Conservation (phyloP, 35 echinoderm and acorn worm species). For the Holothuria glaberrima region DNA sequence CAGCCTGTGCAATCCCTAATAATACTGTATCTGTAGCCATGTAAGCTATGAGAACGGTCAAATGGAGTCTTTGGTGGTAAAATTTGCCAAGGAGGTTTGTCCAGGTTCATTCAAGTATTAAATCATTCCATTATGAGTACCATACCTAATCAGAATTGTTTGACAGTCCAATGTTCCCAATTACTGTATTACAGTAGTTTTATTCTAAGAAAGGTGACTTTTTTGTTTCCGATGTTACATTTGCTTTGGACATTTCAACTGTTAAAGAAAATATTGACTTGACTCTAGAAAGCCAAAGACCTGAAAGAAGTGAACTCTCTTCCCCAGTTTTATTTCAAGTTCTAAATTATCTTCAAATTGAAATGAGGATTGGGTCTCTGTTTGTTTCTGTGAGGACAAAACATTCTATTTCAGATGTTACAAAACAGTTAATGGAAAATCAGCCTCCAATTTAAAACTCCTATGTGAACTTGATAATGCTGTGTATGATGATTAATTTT, state of each 20-base stretch:
- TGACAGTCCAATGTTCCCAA: too few species aligned
- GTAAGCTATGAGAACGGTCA: too few species aligned
- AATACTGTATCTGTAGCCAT: neutral
- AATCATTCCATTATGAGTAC: too few species aligned
- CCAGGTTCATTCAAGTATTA: too few species aligned
- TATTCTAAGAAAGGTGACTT: constrained; percentile 6
- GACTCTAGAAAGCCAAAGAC: too few species aligned
- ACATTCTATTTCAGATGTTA: neutral
- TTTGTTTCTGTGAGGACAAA: neutral
- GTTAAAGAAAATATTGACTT: too few species aligned
- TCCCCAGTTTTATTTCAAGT: too few species aligned
- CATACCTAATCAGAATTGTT: too few species aligned
- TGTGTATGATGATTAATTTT: constrained; percentile 10
- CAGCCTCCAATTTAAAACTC: too few species aligned
- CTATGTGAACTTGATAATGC: neutral
- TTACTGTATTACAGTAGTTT: neutral
- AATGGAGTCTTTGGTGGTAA: neutral
- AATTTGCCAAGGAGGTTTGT: neutral
- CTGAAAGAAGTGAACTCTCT: too few species aligned
- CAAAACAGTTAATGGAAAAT: too few species aligned
- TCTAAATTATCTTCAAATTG: neutral
- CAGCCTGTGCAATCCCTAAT: neutral
- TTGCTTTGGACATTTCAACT: neutral
- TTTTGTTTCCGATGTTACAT: too few species aligned
- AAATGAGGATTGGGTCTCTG: neutral